Conservation (phyloP, 2,797 vertebrate species). For the Triplophysa bombifrons region DNA sequence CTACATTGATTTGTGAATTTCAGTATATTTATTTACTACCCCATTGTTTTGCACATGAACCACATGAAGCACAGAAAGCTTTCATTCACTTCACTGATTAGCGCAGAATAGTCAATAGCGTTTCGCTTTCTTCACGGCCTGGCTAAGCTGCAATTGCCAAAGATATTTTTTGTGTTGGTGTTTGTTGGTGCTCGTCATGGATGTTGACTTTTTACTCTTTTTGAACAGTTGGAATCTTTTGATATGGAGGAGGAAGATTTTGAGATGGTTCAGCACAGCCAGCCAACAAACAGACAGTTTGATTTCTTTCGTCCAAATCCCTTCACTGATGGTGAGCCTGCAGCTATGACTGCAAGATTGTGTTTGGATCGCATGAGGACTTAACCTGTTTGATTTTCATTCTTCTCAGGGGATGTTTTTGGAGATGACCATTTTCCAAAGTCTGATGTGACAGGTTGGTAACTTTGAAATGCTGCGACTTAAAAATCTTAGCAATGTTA, state of each 20-base stretch:
- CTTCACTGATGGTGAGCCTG: slow-evolving; percentile 87
- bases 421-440: slow-evolving; percentile 92
- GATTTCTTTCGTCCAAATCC: slow-evolving; percentile 95
- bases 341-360: background rate
- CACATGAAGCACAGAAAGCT: too few relatives aligned
- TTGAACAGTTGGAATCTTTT: slow-evolving; percentile 50
- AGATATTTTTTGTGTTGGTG: too few relatives aligned
- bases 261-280: slow-evolving; percentile 71
- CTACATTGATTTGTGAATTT: too few relatives aligned
- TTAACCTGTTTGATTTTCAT: slow-evolving; percentile 39
- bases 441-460: slow-evolving; percentile 85
- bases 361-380: background rate
- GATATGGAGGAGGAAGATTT: slow-evolving; percentile 78
- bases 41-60: too few relatives aligned
- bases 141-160: too few relatives aligned
- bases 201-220: background rate
- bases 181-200: too few relatives aligned
- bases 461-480: background rate
- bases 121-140: too few relatives aligned
- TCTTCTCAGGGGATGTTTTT: slow-evolving; percentile 86
- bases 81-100: too few relatives aligned
- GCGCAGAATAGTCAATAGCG: too few relatives aligned
- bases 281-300: slow-evolving; percentile 68
- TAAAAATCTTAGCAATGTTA: too few relatives aligned
- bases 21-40: too few relatives aligned